phyloP scores from a whole-genome alignment of 1,140 invertebrate species.

The Drosophila triauraria region DNA sequence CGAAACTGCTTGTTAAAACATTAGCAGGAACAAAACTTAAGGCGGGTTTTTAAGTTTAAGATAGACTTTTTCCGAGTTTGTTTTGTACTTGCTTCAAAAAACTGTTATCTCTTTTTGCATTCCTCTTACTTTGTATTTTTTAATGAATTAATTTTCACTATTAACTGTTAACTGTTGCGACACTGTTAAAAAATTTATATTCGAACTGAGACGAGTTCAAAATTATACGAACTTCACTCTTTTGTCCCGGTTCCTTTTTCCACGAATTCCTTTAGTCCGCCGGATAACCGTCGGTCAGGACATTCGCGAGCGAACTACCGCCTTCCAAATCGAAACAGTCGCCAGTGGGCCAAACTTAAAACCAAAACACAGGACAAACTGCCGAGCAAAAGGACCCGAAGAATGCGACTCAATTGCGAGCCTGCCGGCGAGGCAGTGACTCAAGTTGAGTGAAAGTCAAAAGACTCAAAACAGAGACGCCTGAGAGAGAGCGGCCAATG shows the following conservation, averaged over 20 bases:
- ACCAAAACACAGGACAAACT: slow-evolving; percentile 52
- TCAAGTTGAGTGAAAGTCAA: slow-evolving; percentile 6
- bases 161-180: slow-evolving; percentile 1
- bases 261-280: slow-evolving; percentile 29
- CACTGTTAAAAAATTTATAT: background rate
- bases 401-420: background rate
- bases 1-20: too few relatives aligned
- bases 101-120: too few relatives aligned
- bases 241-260: background rate
- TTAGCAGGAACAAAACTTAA: too few relatives aligned
- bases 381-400: slow-evolving; percentile 2
- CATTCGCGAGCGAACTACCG: slow-evolving; percentile 74
- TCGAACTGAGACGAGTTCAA: background rate
- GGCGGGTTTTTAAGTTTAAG: background rate
- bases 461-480: background rate
- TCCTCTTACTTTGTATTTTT: too few relatives aligned
- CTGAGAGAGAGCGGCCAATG: too few relatives aligned
- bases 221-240: slow-evolving; percentile 20
- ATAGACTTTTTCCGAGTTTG: background rate
- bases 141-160: background rate
- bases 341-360: slow-evolving; percentile 31
- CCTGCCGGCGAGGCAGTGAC: background rate
- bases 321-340: slow-evolving; percentile 53
- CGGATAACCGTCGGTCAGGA: slow-evolving; percentile 67
- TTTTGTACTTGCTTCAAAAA: too few relatives aligned